These are phyloP conservation scores for Xenus cinereus DNA, from an alignment of 2,113 vertebrate genomes.

Conservation along the genomic window DNA sequence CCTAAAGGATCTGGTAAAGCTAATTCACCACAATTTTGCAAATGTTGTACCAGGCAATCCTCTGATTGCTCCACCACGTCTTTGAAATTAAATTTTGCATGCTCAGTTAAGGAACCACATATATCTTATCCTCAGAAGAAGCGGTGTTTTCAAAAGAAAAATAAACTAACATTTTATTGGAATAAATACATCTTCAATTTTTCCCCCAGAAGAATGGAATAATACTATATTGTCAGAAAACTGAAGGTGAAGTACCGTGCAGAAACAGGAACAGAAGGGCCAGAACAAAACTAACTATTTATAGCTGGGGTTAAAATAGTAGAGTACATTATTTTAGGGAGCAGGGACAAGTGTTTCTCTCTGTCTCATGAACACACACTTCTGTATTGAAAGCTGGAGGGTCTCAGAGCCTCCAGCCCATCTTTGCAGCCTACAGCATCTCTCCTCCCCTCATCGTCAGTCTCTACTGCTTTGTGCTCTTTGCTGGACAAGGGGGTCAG, in stretches of 20 bases:
- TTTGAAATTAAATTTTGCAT: neutral
- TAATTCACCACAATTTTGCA: neutral
- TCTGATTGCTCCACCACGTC: neutral
- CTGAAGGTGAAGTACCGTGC: neutral
- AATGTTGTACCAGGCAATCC: neutral
- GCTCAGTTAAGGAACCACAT: neutral
- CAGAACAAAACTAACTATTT: neutral
- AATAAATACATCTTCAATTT: neutral
- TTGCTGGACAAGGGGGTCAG: neutral
- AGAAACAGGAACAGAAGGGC: neutral
- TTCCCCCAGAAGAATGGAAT: neutral
- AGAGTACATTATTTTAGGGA: neutral
- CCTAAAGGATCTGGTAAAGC: neutral
- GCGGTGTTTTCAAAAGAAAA: neutral
- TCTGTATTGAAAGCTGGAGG: neutral
- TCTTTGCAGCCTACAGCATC: neutral
- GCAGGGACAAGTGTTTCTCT: neutral
- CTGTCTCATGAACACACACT: neutral
- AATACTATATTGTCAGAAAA: neutral
- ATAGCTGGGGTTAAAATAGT: neutral
- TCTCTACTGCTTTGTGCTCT: neutral
- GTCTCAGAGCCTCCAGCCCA: neutral
- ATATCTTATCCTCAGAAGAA: neutral
- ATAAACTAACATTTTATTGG: neutral
- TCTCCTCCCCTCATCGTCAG: neutral